Base-by-base conservation (phyloP, 2,113 vertebrate species). In the Cnemophilus loriae region DNA sequence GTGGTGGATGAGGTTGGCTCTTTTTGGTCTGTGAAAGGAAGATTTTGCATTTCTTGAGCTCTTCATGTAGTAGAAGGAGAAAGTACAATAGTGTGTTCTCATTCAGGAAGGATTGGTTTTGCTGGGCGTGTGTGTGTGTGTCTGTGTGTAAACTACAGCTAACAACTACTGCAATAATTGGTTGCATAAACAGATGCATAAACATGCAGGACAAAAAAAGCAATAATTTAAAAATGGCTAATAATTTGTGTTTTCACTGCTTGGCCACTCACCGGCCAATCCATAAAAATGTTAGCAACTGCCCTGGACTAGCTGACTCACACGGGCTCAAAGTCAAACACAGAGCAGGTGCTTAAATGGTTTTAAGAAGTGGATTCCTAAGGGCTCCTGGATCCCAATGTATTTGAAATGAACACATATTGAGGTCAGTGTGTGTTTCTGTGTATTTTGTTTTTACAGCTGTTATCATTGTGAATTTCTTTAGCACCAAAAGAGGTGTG, bases 181-280 rank as follows among this genome's bases (percentile, higher is more conserved):
- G 60, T 52, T 83, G 52, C 42, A 87, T 73, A 93, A 95, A 82
- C 11, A 60, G 76, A 71, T 70, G 55, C 73, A 69, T 84, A 75
- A 94, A 53, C 15, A 75, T 49, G 42, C 53, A 63, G 41, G 32
- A 65, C 30, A 10, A 82, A 61, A 89, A 91, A 50, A 35, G 86
- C 95, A 96, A 95, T 96, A 97, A 96, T 80, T 92, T 67, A 73
- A 20, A 81, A 53, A 37, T 64, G n/a, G 63, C 8, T 81, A 73
- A 70, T 87, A 42, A 71, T 49, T 60, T 28, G 18, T 73, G n/a
- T 84, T 91, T 95, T 76, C 50, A 73, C 35, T 41, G 35, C 79
- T 89, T 70, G 35, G 23, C 37, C n/a, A 21, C 37, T 64, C 68
- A 75, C 9, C 0, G 0, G 13, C 4, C 2, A 86, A 44, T 55